These are phyloP conservation scores for Cyaniris semiargus DNA, from an alignment of 2,888 invertebrate genomes.

Conservation along the genomic window DNA sequence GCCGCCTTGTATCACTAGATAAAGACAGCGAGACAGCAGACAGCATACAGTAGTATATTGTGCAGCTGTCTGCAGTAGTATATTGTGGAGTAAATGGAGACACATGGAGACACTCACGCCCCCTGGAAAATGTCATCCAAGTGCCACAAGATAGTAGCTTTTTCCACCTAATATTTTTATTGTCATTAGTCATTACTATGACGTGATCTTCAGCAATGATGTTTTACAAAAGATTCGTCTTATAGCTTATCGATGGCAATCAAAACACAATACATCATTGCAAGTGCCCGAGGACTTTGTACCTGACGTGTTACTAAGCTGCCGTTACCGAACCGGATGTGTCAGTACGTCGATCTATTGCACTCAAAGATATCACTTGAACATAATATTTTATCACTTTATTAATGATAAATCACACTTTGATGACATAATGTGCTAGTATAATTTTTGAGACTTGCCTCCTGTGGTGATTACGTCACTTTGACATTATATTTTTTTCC, in stretches of 20 bases:
- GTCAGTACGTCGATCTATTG: background rate
- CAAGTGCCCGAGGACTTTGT: background rate
- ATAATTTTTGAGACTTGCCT: no score
- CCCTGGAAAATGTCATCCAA: background rate
- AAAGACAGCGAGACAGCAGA: no score
- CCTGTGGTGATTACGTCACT: no score
- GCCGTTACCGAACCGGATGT: background rate
- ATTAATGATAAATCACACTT: background rate
- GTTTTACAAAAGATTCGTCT: background rate
- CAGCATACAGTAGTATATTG: no score
- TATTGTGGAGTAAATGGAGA: no score
- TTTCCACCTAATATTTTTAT: background rate
- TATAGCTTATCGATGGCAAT: background rate
- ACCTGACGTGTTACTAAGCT: background rate
- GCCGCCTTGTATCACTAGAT: background rate
- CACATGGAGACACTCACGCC: no score
- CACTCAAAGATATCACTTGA: background rate
- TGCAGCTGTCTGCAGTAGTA: no score
- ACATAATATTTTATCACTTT: background rate
- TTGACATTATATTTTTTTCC: no score
- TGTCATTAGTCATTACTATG: background rate
- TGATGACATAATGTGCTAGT: background rate
- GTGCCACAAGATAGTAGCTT: background rate
- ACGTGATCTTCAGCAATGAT: background rate
- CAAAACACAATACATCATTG: slow-evolving; percentile 2